Base-by-base conservation (phyloP, 2,888 invertebrate genomes). In the Rotaria magnacalcarata region DNA sequence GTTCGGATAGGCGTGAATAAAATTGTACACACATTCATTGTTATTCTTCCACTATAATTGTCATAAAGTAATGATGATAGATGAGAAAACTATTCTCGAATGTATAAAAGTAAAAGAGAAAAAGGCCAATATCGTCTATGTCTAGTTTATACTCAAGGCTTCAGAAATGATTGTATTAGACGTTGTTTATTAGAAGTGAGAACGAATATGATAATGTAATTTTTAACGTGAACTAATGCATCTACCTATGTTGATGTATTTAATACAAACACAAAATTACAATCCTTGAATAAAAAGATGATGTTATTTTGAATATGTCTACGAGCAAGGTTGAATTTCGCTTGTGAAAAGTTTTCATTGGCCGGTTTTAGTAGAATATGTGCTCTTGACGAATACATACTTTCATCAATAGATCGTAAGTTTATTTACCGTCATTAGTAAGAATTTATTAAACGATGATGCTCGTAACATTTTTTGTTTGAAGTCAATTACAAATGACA, bases 71-170 rank as follows among this genome's bases (percentile, higher is more conserved):
- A 67, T 34, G 67, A 67, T 67, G 67, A 67, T 67, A 34, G 34
- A 67, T 34, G 67, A 67, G 34, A 67, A 52, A 67, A 67, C 67
- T 67, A 67, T 27, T 67, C 67, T 67, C 34, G 34, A 67, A 67
- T 34, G 19, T 34, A 41, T 67, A 67, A 34, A 34, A 34, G 2
- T 34, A 34, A 34, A 34, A 34, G 34, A 34, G 34, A 34, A 34
- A 34, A 67, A 67, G 67, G 67, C 34, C 67, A 67, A 67, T 41
- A 67, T 67, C 11, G 34, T 67, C 34, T 41, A 27, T 27, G 34
- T 67, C 67, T 67, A 16, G 34, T 67, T 41, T 41, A 19, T 67
- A 19, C 34, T 67, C 67, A 67, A 67, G 67, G 67, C 16, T 67
- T 67, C 0, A 41, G 34, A 67, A 67, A 67, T 67, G 34, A 34